Evolutionary conservation across 1,140 invertebrate genomes (phyloP), one percentile per base, ranked within the genome.

Genomic region (Whitmania pigra): DNA sequence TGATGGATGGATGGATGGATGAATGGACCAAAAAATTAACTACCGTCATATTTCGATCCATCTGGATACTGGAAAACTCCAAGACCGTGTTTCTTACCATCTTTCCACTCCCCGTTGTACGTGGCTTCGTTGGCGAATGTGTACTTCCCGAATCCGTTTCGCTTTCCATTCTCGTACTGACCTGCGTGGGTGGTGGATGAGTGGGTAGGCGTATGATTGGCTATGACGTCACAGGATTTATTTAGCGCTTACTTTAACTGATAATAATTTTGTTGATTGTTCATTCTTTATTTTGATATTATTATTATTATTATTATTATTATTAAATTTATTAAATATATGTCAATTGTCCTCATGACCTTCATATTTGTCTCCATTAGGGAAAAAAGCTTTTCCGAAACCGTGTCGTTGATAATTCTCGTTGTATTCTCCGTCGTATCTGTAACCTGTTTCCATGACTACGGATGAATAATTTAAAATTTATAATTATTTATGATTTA

Each of bases 61-160:
- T 93, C 91, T 25, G 91, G 90, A 79, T 92, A 93, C 67, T 87
- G 85, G 80, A 92, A 91, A 40, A 84, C 86, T 5, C 91, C 91
- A 49, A 87, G 85, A 0, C 91, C 91, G 77, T 90, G 87, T 81
- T 92, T 93, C 73, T 87, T 80, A 53, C 88, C 87, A 75, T 86
- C 86, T 2, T 86, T 83, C 87, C 89, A 92, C 74, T 86, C 85
- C 49, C 90, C 90, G 73, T 89, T 87, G 78, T 91, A 92, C 57
- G 88, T 83, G 0, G 89, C 87, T 13, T 89, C 89, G 80, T 88
- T 88, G 75, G 82, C 84, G 74, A 84, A 84, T 80, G 87, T 88
- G 71, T 55, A 76, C 3, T 86, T 80, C 15, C 89, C 91, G 72
- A 86, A 86, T 1, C 89, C 90, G 76, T 90, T 87, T 53, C 91